Base-by-base conservation (phyloP, 2,888 invertebrate genomes). In the Zele albiditarsus region DNA sequence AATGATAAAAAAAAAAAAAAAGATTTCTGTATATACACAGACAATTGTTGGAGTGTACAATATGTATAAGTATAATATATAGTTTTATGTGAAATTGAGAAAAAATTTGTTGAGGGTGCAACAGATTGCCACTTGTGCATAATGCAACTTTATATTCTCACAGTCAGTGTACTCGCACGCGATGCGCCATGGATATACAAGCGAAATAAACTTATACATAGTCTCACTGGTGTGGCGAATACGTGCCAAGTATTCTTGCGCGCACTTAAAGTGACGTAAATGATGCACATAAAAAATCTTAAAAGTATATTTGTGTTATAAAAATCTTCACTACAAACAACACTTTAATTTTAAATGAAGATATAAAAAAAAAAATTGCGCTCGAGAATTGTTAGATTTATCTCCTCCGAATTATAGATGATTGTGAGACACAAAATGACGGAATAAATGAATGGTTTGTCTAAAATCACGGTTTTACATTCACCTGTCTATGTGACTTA, bases 401-500 rank as follows among this genome's bases (percentile, higher is more conserved):
- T 20, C 5, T 53, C 20, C 5, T 53, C 20, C 8, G 16, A n/a
- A 46, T 53, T 3, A 53, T n/a, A n/a, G n/a, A 53, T 23, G 6
- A 53, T 20, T 6, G 1, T 8, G 6, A 5, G 20, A 5, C 20
- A 53, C 20, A 53, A 53, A 0, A 53, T 20, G 10, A 6, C 1
- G 6, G 53, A 23, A 53, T 6, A 23, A 23, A 53, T 53, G n/a
- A 73, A 67, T 66, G 31, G 38, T 27, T 28, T 25, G 53, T 42
- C 23, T 20, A 58, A 67, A 73, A 73, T 77, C 73, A 66, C 71
- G 62, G 46, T 4, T 31, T 53, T 53, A 71, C 57, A 65, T 65
- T 78, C 78, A 79, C 80, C 79, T 81, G 80, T 78, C 77, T 77
- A 46, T 72, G 78, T 85, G 80, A 85, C 78, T 86, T 84, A 86